Base-by-base conservation (phyloP, 2,888 invertebrate species). In the Brachyopa scutellaris region DNA sequence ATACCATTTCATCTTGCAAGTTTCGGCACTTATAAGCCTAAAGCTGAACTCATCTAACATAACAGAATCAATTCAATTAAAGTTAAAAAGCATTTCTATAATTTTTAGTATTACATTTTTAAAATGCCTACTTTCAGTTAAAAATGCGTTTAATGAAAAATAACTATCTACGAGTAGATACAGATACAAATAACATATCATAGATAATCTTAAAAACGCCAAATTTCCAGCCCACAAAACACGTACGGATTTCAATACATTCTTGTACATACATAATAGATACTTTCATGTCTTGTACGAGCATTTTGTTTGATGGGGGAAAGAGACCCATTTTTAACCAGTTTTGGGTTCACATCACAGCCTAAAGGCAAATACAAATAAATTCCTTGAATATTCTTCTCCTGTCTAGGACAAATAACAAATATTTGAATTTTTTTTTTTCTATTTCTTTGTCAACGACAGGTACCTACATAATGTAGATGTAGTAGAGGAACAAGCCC, bases 261-360 rank as follows among this genome's bases (percentile, higher is more conserved):
- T 33, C 4, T 29, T n/a, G n/a, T n/a, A n/a, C n/a, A n/a, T n/a
- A n/a, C n/a, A n/a, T n/a, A n/a, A n/a, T n/a, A n/a, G n/a, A n/a
- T n/a, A n/a, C n/a, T n/a, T n/a, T n/a, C n/a, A n/a, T n/a, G n/a
- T n/a, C n/a, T n/a, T n/a, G n/a, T n/a, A n/a, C n/a, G n/a, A n/a
- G n/a, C n/a, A 6, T 29, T 33, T 7, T 33, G 9, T 53, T 36
- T 57, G 57, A 40, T 57, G 38, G 38, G 57, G 57, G n/a, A 26
- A 7, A 15, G 15, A 1, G 13, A 36, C 21, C 36, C 19, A 33
- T n/a, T 1, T 2, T 51, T 19, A 17, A 17, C 17, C 17, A 31
- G n/a, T 51, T 31, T 31, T 17, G 9, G 1, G 1, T 40, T 8
- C n/a, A n/a, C n/a, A n/a, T n/a, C n/a, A n/a, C n/a, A n/a, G n/a